These are phyloP conservation scores for Oegoconia quadripuncta DNA, from an alignment of 2,888 invertebrate genomes.

Conservation along the genomic window DNA sequence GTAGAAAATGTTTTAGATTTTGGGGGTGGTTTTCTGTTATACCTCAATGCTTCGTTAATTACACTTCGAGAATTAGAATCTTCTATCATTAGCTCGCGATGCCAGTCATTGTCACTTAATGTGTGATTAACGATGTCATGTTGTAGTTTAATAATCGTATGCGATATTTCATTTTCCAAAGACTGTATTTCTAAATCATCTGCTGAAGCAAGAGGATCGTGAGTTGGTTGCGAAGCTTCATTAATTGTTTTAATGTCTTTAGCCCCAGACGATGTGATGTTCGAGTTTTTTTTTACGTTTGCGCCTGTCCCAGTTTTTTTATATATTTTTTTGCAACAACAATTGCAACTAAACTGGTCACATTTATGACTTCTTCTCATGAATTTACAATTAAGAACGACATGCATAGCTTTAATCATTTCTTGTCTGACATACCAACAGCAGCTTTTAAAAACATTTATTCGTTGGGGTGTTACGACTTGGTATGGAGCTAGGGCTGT, in stretches of 20 bases:
- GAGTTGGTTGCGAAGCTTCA: not conserved
- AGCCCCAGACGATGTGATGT: no score
- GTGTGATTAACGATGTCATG: no score
- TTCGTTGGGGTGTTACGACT: no score
- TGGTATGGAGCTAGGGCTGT: no score
- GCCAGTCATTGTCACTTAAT: not conserved
- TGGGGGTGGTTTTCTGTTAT: not conserved
- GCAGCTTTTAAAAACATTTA: conserved; percentile 17
- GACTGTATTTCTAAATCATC: conserved; percentile 8
- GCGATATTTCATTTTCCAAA: conserved; percentile 4
- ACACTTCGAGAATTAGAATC: not conserved
- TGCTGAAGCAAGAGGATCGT: not conserved
- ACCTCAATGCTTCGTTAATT: conserved; percentile 3
- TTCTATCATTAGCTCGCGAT: not conserved
- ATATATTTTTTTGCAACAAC: no score
- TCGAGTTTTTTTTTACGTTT: no score
- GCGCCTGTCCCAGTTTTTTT: no score
- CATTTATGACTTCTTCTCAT: conserved; percentile 14
- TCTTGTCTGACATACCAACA: conserved; percentile 35
- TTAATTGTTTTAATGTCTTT: no score
- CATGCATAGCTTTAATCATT: conserved; percentile 8
- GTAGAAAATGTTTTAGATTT: not conserved
- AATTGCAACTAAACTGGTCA: conserved; percentile 21
- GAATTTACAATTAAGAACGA: not conserved
- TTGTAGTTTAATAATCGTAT: not conserved